phyloP scores from a whole-genome alignment of 1,140 invertebrate genomes.

The Lasioglossum albipes region DNA sequence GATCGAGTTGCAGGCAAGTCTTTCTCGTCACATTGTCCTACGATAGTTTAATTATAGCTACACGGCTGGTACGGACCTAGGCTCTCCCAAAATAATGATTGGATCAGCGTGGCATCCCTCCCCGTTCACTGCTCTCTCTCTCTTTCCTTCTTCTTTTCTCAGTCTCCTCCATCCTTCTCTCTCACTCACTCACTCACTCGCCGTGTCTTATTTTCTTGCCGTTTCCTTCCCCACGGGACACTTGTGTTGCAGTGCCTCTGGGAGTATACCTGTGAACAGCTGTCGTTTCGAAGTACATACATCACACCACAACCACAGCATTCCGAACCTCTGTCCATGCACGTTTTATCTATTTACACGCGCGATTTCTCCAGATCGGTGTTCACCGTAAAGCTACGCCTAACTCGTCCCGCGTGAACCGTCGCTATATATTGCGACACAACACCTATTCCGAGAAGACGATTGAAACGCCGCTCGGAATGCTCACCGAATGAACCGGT shows the following conservation, averaged over 20 bases:
- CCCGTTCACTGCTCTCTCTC: conserved; percentile 31
- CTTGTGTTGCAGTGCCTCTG: conserved; percentile 56
- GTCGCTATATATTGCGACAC: conserved; percentile 22
- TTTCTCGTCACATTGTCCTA: conserved; percentile 69
- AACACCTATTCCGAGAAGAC: conserved; percentile 29
- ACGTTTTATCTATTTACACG: neutral
- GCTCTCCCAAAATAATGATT: conserved; percentile 77
- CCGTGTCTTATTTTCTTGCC: neutral
- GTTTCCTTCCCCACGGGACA: conserved; percentile 57
- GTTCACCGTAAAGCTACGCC: conserved; percentile 11
- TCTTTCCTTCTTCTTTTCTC: neutral
- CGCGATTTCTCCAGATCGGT: neutral
- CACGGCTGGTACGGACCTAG: conserved; percentile 67
- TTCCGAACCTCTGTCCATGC: conserved; percentile 5
- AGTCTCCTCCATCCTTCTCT: neutral
- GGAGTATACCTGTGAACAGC: conserved; percentile 53
- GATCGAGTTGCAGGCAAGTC: conserved; percentile 57
- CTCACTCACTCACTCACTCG: neutral
- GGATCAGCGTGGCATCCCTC: conserved; percentile 69
- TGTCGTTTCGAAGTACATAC: conserved; percentile 40
- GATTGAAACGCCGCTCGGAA: neutral
- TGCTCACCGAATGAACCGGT: conserved; percentile 8
- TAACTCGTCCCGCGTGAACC: conserved; percentile 21
- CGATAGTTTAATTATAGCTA: conserved; percentile 76
- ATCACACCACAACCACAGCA: too few species aligned